Conservation (phyloP, 2,888 invertebrate species). For the Harmothoe impar region DNA sequence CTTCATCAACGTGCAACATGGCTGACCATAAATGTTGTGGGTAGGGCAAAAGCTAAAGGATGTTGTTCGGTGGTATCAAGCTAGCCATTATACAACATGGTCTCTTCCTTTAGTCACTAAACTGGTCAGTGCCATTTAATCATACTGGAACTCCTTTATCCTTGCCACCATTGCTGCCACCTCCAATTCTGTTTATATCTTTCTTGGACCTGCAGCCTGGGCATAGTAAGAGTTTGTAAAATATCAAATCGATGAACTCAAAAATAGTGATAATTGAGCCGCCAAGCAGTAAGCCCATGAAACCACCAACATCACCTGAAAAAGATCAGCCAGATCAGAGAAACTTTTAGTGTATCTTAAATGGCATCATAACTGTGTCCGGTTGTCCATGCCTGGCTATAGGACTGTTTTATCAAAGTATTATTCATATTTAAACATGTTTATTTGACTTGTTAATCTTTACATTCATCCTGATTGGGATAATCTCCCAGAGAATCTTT, state of each 20-base stretch:
- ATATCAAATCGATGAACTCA: background rate
- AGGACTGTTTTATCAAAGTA: background rate
- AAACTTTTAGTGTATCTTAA: background rate
- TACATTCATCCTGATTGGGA: background rate
- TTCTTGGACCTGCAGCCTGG: background rate
- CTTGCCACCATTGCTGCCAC: background rate
- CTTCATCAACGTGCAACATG: background rate
- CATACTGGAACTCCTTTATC: background rate
- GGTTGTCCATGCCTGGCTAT: background rate
- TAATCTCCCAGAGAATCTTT: too few relatives aligned
- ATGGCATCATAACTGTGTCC: background rate
- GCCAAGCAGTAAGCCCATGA: background rate
- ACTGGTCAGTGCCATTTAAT: background rate
- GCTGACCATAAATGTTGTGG: background rate
- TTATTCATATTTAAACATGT: background rate
- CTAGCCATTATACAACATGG: background rate
- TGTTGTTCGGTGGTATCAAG: background rate
- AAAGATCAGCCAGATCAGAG: background rate
- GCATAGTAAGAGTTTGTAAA: background rate
- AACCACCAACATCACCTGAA: slow-evolving; percentile 11
- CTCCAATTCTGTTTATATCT: background rate
- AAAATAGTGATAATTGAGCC: background rate
- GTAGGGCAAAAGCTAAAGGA: background rate
- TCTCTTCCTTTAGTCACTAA: too few relatives aligned
- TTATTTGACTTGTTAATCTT: background rate